Percentiles rank a stretch among this genome's conserved stretches.
Evolutionary conservation across 2,888 invertebrate genomes (phyloP).

Genomic region (Himalopsyche japonica): DNA sequence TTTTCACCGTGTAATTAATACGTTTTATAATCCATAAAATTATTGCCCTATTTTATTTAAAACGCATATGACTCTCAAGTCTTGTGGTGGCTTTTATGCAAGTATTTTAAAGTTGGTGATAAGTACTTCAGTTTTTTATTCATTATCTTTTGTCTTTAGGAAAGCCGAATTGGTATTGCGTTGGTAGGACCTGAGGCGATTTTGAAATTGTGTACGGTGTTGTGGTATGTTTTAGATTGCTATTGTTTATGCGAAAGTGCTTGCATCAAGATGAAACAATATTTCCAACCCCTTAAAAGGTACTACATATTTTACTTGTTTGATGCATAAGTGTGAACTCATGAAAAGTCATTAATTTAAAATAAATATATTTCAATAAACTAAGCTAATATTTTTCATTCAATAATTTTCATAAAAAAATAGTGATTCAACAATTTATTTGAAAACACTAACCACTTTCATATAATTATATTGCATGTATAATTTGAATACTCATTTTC

Average conservation of each 20-base stretch:
- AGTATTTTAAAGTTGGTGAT: background rate
- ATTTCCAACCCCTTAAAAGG: background rate
- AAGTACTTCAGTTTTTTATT: background rate
- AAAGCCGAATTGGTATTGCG: background rate
- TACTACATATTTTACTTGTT: background rate
- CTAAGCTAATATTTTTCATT: too few relatives aligned
- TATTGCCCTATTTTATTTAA: background rate
- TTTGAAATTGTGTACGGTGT: conserved; percentile 3
- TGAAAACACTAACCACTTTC: too few relatives aligned
- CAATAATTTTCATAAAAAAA: too few relatives aligned
- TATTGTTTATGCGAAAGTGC: conserved; percentile 23
- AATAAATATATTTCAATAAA: too few relatives aligned
- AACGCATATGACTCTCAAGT: background rate
- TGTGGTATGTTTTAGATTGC: background rate
- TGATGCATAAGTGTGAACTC: background rate
- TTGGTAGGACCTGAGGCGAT: conserved; percentile 7
- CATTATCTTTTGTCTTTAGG: conserved; percentile 26
- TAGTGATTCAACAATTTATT: too few relatives aligned
- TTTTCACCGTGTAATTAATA: too few relatives aligned
- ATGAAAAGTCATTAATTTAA: too few relatives aligned
- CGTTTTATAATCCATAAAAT: background rate
- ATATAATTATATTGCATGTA: too few relatives aligned
- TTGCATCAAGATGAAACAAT: conserved; percentile 17
- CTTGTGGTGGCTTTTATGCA: background rate
- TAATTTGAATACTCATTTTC: too few relatives aligned